Conservation (phyloP, 2,888 invertebrate genomes). For the Fragum sueziense region DNA sequence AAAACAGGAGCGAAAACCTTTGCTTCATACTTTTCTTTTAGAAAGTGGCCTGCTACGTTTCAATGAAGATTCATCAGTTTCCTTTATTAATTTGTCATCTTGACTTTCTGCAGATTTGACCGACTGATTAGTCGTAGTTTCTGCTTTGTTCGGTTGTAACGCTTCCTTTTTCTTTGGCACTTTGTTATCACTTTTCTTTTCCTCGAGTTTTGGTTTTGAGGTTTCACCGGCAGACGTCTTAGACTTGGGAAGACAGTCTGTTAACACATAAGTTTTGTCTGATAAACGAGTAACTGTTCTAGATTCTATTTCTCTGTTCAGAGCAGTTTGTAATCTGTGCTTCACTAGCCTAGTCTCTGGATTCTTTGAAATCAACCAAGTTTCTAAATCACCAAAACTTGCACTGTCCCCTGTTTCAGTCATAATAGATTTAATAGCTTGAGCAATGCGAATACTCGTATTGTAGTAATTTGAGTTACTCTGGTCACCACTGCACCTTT, state of each 20-base stretch:
- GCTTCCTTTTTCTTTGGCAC: not conserved
- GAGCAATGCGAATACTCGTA: slow-evolving; percentile 66
- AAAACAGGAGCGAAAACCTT: not conserved
- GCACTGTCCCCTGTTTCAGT: slow-evolving; percentile 64
- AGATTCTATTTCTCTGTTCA: slow-evolving; percentile 88
- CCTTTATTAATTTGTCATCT: not conserved
- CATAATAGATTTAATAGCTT: slow-evolving; percentile 65
- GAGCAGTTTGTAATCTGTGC: slow-evolving; percentile 85
- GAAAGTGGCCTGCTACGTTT: slow-evolving; percentile 9
- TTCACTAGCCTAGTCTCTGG: slow-evolving; percentile 70
- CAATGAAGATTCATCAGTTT: not conserved
- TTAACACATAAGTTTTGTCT: slow-evolving; percentile 81
- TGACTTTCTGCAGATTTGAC: not conserved
- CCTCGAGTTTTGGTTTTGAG: not conserved
- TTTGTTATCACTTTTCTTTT: not conserved
- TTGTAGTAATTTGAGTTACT: slow-evolving; percentile 10
- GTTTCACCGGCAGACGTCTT: not conserved
- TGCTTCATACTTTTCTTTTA: slow-evolving; percentile 24
- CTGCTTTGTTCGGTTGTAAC: not conserved
- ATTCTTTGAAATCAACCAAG: slow-evolving; percentile 71
- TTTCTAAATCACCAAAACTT: slow-evolving; percentile 72
- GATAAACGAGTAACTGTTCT: slow-evolving; percentile 86
- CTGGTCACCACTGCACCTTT: not conserved
- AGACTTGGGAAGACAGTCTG: slow-evolving; percentile 40
- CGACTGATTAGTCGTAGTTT: not conserved